Evolutionary conservation across 2,888 invertebrate genomes (phyloP), one percentile per base, ranked within the genome.

Genomic region (Phyllotreta cruciferae): DNA sequence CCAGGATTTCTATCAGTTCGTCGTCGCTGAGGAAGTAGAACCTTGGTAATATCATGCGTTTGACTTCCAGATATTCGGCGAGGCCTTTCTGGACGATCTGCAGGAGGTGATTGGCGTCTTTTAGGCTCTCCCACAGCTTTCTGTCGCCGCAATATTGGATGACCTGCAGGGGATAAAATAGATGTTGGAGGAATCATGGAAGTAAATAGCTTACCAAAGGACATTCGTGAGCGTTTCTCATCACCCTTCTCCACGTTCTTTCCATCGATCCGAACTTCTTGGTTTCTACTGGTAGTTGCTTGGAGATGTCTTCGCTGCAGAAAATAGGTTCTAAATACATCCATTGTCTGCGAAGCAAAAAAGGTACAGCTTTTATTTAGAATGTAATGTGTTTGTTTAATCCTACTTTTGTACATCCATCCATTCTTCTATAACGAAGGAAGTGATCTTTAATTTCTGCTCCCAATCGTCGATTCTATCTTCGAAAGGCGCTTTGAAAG

Each of bases 1-100:
- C 90, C 53, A 93, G 81, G 52, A 93, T 91, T 79, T 93, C 92
- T 69, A 93, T 81, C 37, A 93, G 82, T 75, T 93, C 93, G 73
- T 92, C 92, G 74, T 93, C 93, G 70, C 92, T 92, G 67, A 93
- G 86, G 82, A 93, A 93, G 83, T 89, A 92, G 79, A 92, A 88
- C 75, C 89, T 81, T 13, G 93, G 92, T 81, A 92, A 93, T 44
- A 87, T 83, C 45, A 87, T 82, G 49, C 92, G 80, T 79, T 93
- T 92, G 67, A 88, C 85, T 78, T 92, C 92, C 81, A 93, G 84
- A 79, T 93, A 93, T 60, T 90, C 89, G 54, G 89, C 85, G 3
- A 93, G 84, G 0, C 92, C 92, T 68, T 90, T 90, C 64, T 90
- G 86, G 3, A 93, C 91, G 14, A 90, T 84, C 34, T 89, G 89